Evolutionary conservation across 2,888 invertebrate genomes (phyloP), one percentile per base, ranked within the genome.

Genomic region (Temnothorax unifasciatus): DNA sequence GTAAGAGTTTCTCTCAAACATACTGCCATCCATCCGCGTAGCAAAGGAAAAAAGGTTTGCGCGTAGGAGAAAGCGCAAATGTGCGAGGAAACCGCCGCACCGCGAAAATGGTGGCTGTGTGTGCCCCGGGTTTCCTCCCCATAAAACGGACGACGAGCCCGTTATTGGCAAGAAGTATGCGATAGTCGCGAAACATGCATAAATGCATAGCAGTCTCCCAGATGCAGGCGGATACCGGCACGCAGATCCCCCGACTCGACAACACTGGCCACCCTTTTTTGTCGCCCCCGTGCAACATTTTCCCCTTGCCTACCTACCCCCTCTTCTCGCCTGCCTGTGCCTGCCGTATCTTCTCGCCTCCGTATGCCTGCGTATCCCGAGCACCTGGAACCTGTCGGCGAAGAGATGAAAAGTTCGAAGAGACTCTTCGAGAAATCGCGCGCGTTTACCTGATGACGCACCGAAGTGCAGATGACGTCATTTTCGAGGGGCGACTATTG

Each of bases 121-220:
- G 57, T 41, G 8, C 34, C 44, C 81, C 47, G 83, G 76, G 83
- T 66, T 82, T 88, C 82, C 76, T 89, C 88, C 89, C 88, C 90
- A 90, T 89, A 89, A 88, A 92, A 92, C 89, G 90, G 38, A 21
- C 69, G 69, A 86, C 87, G 89, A 15, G 73, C 71, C 47, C 92
- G 93, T 93, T 93, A 93, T 93, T 93, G 93, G 93, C 93, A 93
- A 93, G 93, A 92, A 93, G 91, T 93, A 93, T 93, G 93, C 93
- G 93, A 93, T 93, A 93, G 92, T 92, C 90, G 91, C 91, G 88
- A 93, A 92, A 92, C 93, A 93, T 93, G 93, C 93, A 93, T 93
- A 93, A 93, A 93, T 93, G 93, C 93, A 93, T 93, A 92, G 89
- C 93, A 90, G 91, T 91, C 90, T 90, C 91, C 85, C 91, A 93